Percentiles rank a stretch among this genome's conserved stretches.
These are phyloP conservation scores for Pithys albifrons DNA, from an alignment of 2,113 vertebrate genomes.

Conservation along the genomic window DNA sequence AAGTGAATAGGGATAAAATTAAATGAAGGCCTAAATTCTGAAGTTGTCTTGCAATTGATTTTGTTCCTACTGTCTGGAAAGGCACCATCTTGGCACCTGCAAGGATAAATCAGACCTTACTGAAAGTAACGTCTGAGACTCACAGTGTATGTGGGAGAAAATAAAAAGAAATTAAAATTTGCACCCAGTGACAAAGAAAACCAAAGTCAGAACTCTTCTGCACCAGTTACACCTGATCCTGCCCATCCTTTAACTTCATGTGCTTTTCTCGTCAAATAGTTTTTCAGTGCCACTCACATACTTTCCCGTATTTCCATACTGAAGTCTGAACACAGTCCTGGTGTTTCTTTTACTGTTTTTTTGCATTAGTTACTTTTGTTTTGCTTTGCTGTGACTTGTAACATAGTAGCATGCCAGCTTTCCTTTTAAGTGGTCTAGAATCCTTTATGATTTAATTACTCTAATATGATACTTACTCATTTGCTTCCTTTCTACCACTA, in stretches of 20 bases:
- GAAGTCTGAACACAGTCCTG: not conserved
- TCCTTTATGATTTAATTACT: constrained; percentile 9
- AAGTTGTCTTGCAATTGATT: not conserved
- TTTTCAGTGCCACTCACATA: not conserved
- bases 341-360: not conserved
- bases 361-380: not conserved
- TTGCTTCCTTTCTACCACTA: not conserved
- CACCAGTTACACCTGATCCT: not conserved
- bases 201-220: not conserved
- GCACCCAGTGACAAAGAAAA: not conserved
- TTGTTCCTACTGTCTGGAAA: not conserved
- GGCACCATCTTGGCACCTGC: not conserved
- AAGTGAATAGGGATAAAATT: not conserved
- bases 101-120: not conserved
- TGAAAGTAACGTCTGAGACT: not conserved
- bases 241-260: not conserved
- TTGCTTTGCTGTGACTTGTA: not conserved
- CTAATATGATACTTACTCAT: not conserved
- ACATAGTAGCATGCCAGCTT: not conserved
- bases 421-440: not conserved
- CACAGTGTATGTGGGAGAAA: not conserved
- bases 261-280: not conserved
- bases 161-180: not conserved
- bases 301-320: not conserved
- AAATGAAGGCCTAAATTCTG: not conserved